phyloP scores from a whole-genome alignment of 2,888 invertebrate genomes.

The Gastracanthus pulcherrimus region DNA sequence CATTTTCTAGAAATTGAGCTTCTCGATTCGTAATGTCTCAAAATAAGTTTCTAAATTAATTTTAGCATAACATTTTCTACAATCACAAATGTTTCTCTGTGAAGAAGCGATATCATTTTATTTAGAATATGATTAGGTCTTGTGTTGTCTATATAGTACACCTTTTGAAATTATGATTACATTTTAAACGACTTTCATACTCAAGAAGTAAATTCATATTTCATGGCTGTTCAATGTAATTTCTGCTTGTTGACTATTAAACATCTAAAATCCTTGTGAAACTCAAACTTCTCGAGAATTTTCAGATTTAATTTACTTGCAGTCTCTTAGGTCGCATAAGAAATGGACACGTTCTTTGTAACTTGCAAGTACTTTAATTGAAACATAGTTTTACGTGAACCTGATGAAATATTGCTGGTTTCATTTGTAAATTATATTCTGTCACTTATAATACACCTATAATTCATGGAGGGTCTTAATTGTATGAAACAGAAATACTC shows the following conservation, averaged over 20 bases:
- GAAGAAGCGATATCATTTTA: not conserved
- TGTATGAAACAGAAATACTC: no score
- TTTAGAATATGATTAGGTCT: no score
- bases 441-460: not conserved
- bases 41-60: no score
- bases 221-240: not conserved
- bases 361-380: not conserved
- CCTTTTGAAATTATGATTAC: no score
- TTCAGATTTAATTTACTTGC: not conserved
- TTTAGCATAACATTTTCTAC: no score
- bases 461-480: no score
- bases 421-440: not conserved
- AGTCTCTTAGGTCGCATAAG: not conserved
- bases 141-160: no score
- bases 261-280: not conserved
- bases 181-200: no score
- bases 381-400: not conserved
- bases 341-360: not conserved
- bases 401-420: not conserved
- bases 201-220: no score
- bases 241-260: not conserved
- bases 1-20: not conserved
- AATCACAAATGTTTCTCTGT: no score
- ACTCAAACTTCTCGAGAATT: not conserved
- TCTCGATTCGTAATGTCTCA: no score